Percentiles rank a stretch among this genome's conserved stretches.
Evolutionary conservation across 2,888 invertebrate species (phyloP).

Genomic region (Agelastica alni): DNA sequence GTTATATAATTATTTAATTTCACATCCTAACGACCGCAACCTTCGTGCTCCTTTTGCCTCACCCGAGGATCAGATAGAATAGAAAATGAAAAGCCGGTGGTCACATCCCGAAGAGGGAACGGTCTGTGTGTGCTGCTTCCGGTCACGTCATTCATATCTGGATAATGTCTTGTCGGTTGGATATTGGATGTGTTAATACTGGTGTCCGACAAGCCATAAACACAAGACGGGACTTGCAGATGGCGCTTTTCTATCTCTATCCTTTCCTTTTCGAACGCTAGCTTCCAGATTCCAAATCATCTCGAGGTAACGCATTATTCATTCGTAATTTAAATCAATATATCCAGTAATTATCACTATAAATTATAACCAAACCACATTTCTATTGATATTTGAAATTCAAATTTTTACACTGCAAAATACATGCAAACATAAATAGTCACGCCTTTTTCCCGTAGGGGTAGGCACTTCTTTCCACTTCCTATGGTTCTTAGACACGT

Average conservation of each 20-base stretch:
- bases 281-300: neutral
- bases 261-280: conserved; percentile 10
- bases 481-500: too few species aligned
- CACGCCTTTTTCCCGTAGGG: too few species aligned
- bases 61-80: conserved; percentile 8
- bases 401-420: too few species aligned
- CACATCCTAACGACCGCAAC: too few species aligned
- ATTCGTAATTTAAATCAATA: too few species aligned
- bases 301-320: neutral
- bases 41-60: too few species aligned
- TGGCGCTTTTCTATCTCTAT: conserved; percentile 42
- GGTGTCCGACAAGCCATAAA: conserved; percentile 57
- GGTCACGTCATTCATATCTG: conserved; percentile 59
- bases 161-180: conserved; percentile 56
- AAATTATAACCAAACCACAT: too few species aligned
- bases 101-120: conserved; percentile 37
- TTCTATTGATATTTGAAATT: too few species aligned
- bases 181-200: conserved; percentile 59
- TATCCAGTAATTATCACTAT: too few species aligned
- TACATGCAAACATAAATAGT: too few species aligned
- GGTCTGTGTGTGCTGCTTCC: conserved; percentile 29
- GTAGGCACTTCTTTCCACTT: too few species aligned
- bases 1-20: too few species aligned
- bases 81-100: conserved; percentile 31
- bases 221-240: conserved; percentile 56